Base-by-base conservation (phyloP, 2,113 vertebrate species). In the Corapipo altera region DNA sequence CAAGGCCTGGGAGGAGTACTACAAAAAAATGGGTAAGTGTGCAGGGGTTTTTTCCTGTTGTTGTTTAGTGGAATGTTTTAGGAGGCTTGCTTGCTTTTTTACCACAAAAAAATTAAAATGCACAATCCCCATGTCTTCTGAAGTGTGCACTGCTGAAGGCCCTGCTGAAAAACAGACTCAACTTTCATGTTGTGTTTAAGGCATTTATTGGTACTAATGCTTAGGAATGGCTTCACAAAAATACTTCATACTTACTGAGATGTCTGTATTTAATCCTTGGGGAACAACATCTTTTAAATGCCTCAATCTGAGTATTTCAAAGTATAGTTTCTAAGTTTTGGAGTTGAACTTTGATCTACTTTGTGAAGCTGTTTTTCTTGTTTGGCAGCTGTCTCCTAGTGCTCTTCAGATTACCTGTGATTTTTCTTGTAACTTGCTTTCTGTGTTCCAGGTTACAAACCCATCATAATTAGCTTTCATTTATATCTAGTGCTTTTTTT, bases 1-100 rank as follows among this genome's bases (percentile, higher is more conserved):
- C 96, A 99, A 99, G 98, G 99, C 99, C 96, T 99, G 99, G 99
- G 99, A 99, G 97, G 99, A 99, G 90, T 99, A 99, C 98, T 99
- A 99, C 98, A 99, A 99, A 98, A 99, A 99, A 99, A 99, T 99
- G 98, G 99, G 99, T 99, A 99, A 79, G 98, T 96, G 86, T 79
- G 37, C 65, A 48, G 26, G 35, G 5, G 24, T 14, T 14, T 1
- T 76, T 86, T 43, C 64, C 78, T 39, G n/a, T 65, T 58, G 14
- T 30, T 37, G 18, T 6, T 5, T 58, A 65, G 20, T 41, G 30
- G 16, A 55, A 32, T 74, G 43, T 85, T 88, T 9, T 46, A 16
- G 28, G 26, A 78, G 12, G 20, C 11, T 37, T 2, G 1, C 72
- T 82, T 35, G 59, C 55, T 58, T 2, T n/a, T 61, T 88, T 81